These are phyloP conservation scores for Coreoperca whiteheadi DNA, from an alignment of 2,113 vertebrate species.

Conservation along the genomic window DNA sequence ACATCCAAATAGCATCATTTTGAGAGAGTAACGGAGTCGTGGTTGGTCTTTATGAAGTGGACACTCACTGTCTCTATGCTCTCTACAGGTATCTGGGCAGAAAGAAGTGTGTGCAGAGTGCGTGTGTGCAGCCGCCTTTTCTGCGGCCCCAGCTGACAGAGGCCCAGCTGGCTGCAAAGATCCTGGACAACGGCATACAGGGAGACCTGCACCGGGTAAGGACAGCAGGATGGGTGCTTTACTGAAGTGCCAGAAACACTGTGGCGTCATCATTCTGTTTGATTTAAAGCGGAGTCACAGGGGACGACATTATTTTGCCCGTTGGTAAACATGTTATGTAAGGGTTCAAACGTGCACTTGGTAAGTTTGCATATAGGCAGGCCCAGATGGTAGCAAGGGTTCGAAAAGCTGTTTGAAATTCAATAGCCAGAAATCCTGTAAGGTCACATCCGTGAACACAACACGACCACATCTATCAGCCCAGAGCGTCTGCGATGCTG, in stretches of 20 bases:
- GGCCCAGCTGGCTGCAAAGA: constrained; percentile 90
- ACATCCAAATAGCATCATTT: not conserved
- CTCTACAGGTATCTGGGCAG: constrained; percentile 91
- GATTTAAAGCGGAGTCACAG: too few species aligned
- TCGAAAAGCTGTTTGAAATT: constrained; percentile 24
- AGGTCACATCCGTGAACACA: constrained; percentile 15
- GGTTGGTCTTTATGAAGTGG: not conserved
- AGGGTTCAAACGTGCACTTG: constrained; percentile 25
- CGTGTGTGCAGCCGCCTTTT: constrained; percentile 92
- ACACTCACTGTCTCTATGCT: not conserved
- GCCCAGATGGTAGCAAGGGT: constrained; percentile 24
- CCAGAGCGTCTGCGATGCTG: not conserved
- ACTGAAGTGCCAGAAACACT: not conserved
- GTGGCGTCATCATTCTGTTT: not conserved
- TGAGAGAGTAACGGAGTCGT: not conserved
- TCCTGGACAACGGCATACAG: constrained; percentile 96
- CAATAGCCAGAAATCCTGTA: constrained; percentile 12
- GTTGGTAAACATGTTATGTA: constrained; percentile 2
- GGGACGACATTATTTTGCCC: too few species aligned
- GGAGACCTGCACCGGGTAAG: constrained; percentile 94
- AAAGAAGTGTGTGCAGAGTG: constrained; percentile 86
- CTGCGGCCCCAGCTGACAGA: constrained; percentile 89
- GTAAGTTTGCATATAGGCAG: constrained; percentile 37
- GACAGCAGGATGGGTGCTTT: not conserved
- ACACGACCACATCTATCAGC: not conserved